Evolutionary conservation across 2,113 vertebrate species (phyloP), one percentile per base, ranked within the genome.

Genomic region (Stegastes partitus): DNA sequence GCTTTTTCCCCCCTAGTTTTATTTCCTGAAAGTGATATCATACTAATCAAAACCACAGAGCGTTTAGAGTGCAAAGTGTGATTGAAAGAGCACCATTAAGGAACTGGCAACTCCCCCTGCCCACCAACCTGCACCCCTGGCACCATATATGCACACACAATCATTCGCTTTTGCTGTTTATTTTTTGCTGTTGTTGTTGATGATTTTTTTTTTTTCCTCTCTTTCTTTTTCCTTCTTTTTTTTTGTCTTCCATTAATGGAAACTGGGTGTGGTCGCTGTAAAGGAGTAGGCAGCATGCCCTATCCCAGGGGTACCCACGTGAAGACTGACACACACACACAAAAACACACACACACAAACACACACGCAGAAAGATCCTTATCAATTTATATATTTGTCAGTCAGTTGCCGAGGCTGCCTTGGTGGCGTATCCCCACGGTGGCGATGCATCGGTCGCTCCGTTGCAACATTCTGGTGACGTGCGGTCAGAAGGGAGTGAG

Each of bases 31-130:
- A 95, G 93, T 94, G 93, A 97, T 97, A 97, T 96, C 95, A 95
- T 94, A 95, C 96, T 96, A 97, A 94, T 98, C 96, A 97, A 97
- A 97, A 95, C 96, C 97, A 95, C 97, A 97, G 96, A 96, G 96
- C 96, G 95, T 98, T 97, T 96, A 97, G 95, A 96, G 94, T 95
- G 95, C 94, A 90, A 96, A 96, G 96, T 97, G 96, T 97, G 96
- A 97, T 96, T 96, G 96, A 96, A 96, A 96, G 95, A 95, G 96
- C 95, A 93, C 96, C 96, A 96, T 97, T 97, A 96, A 96, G 93
- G 95, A 95, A 95, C 94, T 90, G 88, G 71, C 81, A 86, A 34
- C 10, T 28, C 69, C 69, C 49, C 67, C 23, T 3, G 10, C 57
- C 58, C 70, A 23, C 57, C 70, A 28, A 28, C 81, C 64, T 57